Evolutionary conservation across 2,113 vertebrate genomes (phyloP).

Genomic region (Patagioenas fasciata): DNA sequence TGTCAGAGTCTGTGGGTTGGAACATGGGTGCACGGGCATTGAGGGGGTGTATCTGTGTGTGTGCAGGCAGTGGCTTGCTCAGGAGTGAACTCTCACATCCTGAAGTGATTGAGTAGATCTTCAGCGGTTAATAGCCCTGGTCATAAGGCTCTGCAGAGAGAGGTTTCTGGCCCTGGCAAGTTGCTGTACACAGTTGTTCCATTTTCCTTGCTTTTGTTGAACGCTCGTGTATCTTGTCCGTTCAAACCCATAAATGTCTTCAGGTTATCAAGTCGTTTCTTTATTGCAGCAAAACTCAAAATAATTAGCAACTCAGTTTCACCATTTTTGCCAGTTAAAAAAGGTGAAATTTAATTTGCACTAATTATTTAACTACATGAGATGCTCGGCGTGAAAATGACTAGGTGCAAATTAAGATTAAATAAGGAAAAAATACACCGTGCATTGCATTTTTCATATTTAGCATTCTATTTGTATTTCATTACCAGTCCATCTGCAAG

Average conservation of each 20-base stretch:
- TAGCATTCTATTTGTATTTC: constrained; percentile 31
- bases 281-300: neutral
- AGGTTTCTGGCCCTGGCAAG: neutral
- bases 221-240: neutral
- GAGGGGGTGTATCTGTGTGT: neutral
- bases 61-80: neutral
- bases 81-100: neutral
- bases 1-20: accelerated
- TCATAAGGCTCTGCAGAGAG: neutral
- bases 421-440: neutral
- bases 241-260: neutral
- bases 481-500: constrained; percentile 46
- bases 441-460: neutral
- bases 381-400: constrained; percentile 25
- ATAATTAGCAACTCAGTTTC: constrained; percentile 2
- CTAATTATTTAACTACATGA: constrained; percentile 31
- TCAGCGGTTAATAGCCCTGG: neutral
- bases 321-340: constrained; percentile 16
- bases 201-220: neutral
- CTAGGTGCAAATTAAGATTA: constrained; percentile 49
- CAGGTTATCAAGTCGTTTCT: neutral
- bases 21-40: accelerated
- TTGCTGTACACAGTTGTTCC: neutral
- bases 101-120: neutral
- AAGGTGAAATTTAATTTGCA: constrained; percentile 49